Percentiles rank a stretch among this genome's conserved stretches.
Conservation (phyloP, 2,888 invertebrate species). For the Ophion ellenae region DNA sequence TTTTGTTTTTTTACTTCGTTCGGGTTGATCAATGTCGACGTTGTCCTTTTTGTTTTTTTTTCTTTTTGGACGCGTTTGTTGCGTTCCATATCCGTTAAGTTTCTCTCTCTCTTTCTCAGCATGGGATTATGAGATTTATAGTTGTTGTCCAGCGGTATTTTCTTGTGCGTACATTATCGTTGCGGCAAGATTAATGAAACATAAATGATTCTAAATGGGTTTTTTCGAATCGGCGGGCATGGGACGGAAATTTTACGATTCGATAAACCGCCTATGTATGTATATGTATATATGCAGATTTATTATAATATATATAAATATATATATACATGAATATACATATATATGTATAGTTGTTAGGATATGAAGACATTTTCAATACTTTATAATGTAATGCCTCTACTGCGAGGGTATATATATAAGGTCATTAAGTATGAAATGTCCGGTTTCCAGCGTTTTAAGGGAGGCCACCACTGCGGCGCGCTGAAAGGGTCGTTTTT, state of each 20-base stretch:
- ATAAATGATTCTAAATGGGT: conserved; percentile 53
- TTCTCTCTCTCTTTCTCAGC: not conserved
- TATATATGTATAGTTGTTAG: conserved; percentile 6
- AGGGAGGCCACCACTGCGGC: too few species aligned
- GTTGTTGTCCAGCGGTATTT: not conserved
- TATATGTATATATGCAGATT: not conserved
- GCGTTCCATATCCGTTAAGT: too few species aligned
- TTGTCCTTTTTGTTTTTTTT: conserved; percentile 8
- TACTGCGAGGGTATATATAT: not conserved
- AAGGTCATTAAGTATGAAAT: not conserved
- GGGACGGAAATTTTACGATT: not conserved
- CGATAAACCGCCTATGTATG: not conserved
- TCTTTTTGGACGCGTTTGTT: conserved; percentile 13
- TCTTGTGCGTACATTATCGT: not conserved
- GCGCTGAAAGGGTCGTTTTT: too few species aligned
- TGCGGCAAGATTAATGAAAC: conserved; percentile 29
- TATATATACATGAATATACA: too few species aligned
- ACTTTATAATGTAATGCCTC: conserved; percentile 3
- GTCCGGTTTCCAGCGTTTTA: too few species aligned
- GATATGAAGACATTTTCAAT: conserved; percentile 11
- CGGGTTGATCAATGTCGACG: conserved; percentile 15
- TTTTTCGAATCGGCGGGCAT: conserved; percentile 2
- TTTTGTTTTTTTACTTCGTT: too few species aligned
- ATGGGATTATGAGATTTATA: not conserved
- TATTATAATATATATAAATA: too few species aligned